Evolutionary conservation across 2,113 vertebrate species (phyloP).

Genomic region (Psilopsiagon aymara): DNA sequence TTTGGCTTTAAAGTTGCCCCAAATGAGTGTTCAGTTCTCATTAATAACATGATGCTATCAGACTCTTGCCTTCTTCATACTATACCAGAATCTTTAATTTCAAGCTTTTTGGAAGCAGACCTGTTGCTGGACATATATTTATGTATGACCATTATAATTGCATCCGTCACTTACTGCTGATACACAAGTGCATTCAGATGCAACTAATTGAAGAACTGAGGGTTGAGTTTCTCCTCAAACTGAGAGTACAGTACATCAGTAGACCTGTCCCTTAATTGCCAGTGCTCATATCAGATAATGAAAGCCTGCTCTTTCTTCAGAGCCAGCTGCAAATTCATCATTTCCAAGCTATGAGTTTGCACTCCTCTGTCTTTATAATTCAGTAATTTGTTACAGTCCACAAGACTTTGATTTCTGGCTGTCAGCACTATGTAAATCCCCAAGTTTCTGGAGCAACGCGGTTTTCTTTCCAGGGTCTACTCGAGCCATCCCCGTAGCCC

Average conservation of each 20-base stretch:
- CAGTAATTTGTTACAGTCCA: not conserved
- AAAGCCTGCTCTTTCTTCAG: not conserved
- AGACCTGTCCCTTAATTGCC: not conserved
- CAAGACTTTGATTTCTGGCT: not conserved
- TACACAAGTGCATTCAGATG: not conserved
- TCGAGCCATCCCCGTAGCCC: rapidly evolving
- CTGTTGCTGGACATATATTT: not conserved
- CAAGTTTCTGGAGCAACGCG: not conserved
- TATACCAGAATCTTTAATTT: not conserved
- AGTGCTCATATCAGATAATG: not conserved
- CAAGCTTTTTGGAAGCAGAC: not conserved
- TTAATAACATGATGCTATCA: too few species aligned
- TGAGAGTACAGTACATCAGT: not conserved
- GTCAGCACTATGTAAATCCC: not conserved
- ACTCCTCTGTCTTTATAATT: not conserved
- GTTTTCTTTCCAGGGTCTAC: not conserved
- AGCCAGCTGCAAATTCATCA: not conserved
- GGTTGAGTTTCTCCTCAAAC: not conserved
- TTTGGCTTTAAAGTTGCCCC: not conserved
- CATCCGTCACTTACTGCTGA: not conserved
- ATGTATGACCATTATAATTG: too few species aligned
- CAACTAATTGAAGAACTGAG: not conserved
- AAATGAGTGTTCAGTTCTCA: not conserved
- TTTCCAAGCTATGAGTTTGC: not conserved
- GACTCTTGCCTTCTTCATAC: too few species aligned